Conservation (phyloP, 1,140 invertebrate genomes). For the Drosophila bipectinata region DNA sequence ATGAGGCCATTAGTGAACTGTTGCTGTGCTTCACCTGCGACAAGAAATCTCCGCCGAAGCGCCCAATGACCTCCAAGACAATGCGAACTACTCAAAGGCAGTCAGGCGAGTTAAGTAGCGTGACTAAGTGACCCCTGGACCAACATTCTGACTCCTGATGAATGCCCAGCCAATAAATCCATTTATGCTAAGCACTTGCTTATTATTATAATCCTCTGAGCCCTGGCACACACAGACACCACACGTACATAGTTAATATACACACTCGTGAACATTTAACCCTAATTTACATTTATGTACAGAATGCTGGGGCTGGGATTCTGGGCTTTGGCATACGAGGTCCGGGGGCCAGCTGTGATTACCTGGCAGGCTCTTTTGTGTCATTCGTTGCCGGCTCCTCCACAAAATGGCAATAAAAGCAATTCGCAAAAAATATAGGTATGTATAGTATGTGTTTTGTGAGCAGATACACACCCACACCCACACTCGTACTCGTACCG, state of each 20-base stretch:
- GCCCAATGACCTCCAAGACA: not conserved
- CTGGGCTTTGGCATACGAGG: not conserved
- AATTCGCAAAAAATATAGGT: conserved; percentile 64
- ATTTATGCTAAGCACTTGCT: conserved; percentile 75
- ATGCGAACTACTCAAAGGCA: not conserved
- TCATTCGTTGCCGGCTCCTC: conserved; percentile 50
- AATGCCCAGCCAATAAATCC: conserved; percentile 78
- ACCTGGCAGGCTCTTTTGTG: conserved; percentile 64
- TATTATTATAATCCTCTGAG: conserved; percentile 75
- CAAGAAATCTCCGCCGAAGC: not conserved
- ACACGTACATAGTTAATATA: conserved; percentile 6
- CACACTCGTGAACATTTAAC: conserved; percentile 64
- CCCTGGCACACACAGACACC: conserved; percentile 16
- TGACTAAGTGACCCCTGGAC: conserved; percentile 7
- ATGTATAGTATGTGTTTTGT: conserved; percentile 4
- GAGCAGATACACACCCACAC: conserved; percentile 34
- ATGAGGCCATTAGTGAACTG: conserved; percentile 14
- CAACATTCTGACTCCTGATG: conserved; percentile 63
- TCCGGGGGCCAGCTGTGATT: conserved; percentile 27
- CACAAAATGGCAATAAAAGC: conserved; percentile 72
- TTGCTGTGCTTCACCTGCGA: not conserved
- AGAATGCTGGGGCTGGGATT: conserved; percentile 11
- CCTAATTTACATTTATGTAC: conserved; percentile 81
- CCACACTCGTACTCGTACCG: conserved; percentile 1
- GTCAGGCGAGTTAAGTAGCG: not conserved